A percentile compares a stretch with the other conserved stretches of the same genome.
Conservation (phyloP, 2,888 invertebrate species). For the Bembecia ichneumoniformis region DNA sequence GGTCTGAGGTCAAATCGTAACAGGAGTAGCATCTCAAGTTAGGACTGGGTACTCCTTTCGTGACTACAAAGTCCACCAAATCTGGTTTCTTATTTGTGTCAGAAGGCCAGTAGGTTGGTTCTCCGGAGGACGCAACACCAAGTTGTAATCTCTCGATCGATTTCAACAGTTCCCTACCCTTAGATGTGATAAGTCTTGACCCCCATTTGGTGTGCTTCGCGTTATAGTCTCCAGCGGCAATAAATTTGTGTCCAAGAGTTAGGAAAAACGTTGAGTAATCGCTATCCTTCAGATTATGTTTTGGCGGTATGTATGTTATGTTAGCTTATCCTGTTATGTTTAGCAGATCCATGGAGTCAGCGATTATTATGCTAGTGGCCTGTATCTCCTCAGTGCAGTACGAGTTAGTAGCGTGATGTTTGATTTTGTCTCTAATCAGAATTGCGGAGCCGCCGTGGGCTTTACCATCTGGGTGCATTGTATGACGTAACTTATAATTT, state of each 20-base stretch:
- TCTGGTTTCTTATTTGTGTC: conserved; percentile 12
- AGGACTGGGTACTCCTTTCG: conserved; percentile 6
- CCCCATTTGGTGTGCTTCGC: conserved; percentile 14
- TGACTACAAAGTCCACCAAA: conserved; percentile 14
- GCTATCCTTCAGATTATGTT: conserved; percentile 6
- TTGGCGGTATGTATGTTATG: conserved; percentile 5
- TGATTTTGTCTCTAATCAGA: not conserved
- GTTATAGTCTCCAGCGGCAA: conserved; percentile 13
- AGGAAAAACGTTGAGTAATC: conserved; percentile 10
- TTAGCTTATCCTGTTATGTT: not conserved
- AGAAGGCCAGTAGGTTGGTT: conserved; percentile 10
- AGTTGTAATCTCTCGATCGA: not conserved
- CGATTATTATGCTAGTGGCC: not conserved
- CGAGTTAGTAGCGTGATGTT: not conserved
- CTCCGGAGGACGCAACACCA: not conserved
- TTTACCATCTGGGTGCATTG: not conserved
- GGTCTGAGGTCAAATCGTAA: conserved; percentile 13
- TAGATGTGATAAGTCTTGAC: conserved; percentile 9
- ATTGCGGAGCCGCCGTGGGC: not conserved
- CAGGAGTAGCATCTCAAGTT: conserved; percentile 8
- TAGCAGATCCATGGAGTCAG: not conserved
- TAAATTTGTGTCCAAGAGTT: conserved; percentile 8
- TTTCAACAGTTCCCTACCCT: conserved; percentile 10
- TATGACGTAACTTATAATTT: not conserved
- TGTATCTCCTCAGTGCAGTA: not conserved